Evolutionary conservation across 1,140 invertebrate species (phyloP).

Genomic region (Musca vetustissima): DNA sequence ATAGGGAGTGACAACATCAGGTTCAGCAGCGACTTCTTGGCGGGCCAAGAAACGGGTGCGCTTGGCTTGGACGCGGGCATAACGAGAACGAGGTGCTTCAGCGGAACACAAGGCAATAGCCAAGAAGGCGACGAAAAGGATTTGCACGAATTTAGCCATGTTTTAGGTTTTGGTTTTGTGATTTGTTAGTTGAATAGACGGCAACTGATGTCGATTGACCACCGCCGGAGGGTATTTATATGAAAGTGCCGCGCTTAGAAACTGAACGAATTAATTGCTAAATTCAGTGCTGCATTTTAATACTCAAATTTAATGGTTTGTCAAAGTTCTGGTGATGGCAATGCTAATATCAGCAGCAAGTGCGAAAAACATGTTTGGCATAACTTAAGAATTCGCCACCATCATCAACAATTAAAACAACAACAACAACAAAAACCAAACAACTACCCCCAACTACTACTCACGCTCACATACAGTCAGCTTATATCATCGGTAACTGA

Average conservation of each 20-base stretch:
- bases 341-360: no score
- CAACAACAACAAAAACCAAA: no score
- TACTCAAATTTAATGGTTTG: no score
- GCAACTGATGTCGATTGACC: not conserved
- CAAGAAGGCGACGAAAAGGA: slow-evolving; percentile 24
- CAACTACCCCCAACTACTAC: no score
- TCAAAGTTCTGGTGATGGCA: no score
- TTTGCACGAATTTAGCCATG: slow-evolving; percentile 28
- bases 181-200: not conserved
- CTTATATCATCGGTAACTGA: no score
- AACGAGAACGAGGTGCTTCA: slow-evolving; percentile 26
- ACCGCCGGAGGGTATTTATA: slow-evolving; percentile 5
- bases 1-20: slow-evolving; percentile 47
- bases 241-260: not conserved
- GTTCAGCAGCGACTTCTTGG: slow-evolving; percentile 37
- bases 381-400: no score
- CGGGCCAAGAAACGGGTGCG: slow-evolving; percentile 42
- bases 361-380: no score
- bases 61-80: not conserved
- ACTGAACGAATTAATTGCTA: no score
- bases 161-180: not conserved
- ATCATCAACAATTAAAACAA: no score
- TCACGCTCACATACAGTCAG: no score
- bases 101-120: slow-evolving; percentile 22
- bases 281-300: no score